Percentiles rank a stretch among this genome's conserved stretches.
phyloP scores from a whole-genome alignment of 2,797 vertebrate species.

The Buphagus erythrorhynchus region DNA sequence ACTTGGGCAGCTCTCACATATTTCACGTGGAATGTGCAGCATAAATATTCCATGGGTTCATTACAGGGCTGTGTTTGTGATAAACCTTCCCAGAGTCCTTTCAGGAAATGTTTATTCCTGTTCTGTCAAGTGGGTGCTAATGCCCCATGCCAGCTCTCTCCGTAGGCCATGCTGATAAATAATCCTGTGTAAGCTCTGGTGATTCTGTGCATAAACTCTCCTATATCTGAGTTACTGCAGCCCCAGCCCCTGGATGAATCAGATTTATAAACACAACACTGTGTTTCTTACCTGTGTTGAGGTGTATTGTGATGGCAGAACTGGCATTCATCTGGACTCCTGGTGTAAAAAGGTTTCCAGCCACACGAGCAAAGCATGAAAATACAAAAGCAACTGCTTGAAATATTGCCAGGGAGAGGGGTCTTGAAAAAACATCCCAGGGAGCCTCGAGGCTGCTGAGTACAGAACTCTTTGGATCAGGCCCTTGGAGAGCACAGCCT shows the following conservation, averaged over 20 bases:
- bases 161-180: conserved; percentile 6
- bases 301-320: not conserved
- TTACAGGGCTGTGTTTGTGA: not conserved
- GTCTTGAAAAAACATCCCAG: not conserved
- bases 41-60: conserved; percentile 44
- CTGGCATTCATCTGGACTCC: conserved; percentile 1
- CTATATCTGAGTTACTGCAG: not conserved
- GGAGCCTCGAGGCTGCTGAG: not conserved
- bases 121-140: conserved; percentile 12
- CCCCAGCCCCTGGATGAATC: not conserved
- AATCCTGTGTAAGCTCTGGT: not conserved
- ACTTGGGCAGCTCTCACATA: not conserved
- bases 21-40: not conserved
- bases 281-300: conserved; percentile 1
- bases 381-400: not conserved
- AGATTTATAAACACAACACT: not conserved
- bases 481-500: not conserved
- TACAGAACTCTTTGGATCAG: not conserved
- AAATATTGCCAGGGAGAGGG: not conserved
- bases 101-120: conserved; percentile 31
- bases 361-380: not conserved
- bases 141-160: not conserved
- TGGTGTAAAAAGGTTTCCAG: conserved; percentile 11
- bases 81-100: not conserved
- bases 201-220: conserved; percentile 6